Evolutionary conservation across 2,797 vertebrate genomes (phyloP), one percentile per base, ranked within the genome.

Genomic region (Trematomus bernacchii): DNA sequence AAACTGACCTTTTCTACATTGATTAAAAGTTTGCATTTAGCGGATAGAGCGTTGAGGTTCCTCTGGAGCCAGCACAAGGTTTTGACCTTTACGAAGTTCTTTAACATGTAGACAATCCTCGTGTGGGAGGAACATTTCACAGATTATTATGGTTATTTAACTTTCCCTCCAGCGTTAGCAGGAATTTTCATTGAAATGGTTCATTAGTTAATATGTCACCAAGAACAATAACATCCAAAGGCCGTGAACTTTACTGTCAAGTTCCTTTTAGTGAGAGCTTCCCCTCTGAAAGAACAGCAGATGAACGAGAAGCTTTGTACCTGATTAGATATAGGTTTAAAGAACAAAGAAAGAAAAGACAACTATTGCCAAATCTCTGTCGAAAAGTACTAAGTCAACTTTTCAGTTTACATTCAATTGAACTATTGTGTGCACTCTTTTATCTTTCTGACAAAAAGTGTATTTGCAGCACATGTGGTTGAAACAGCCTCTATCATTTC

Each of bases 81-180:
- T 37, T 37, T 27, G 12, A 79, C 71, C 76, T 81, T 73, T 71
- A 19, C 42, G 43, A 11, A 7, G 4, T 53, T 57, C 1, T 27
- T 27, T 27, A 27, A 27, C 23, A 18, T 51, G 53, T n/a, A 47
- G 9, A 67, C 15, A 66, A 2, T 64, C n/a, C 6, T 19, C 3
- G 15, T 6, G 51, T 40, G 14, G 50, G 64, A 43, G 23, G 63
- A 9, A 43, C 54, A 64, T 14, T 57, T 51, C 42, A 42, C 15
- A 19, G 0, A 10, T 2, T 37, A 37, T 2, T 37, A 2, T 42
- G 6, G 9, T 42, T 69, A 0, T 69, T 47, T 23, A 27, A 23
- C 19, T 18, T 52, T 53, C 33, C 43, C 18, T 37, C 15, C 2
- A 12, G 18, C 33, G 13, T 50, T 16, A 21, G 0, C 18, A 11